Evolutionary conservation across 1,140 invertebrate species (phyloP), one percentile per base, ranked within the genome.

Genomic region (Sinonovacula constricta): DNA sequence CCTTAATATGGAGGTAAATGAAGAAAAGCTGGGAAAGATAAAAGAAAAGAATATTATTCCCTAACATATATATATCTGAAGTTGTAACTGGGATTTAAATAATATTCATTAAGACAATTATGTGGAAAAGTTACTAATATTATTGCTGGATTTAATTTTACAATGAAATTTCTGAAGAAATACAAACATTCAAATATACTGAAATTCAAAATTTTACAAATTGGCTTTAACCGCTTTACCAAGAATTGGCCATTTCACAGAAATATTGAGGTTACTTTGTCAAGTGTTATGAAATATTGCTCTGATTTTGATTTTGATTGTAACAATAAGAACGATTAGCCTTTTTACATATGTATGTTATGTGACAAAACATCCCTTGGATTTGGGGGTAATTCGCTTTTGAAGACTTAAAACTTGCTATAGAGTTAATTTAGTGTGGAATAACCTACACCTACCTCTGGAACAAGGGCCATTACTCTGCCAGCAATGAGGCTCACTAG

Each of bases 401-500:
- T 36, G 36, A n/a, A 5, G 14, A n/a, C 26, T 15, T 66, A n/a
- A 26, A 10, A 49, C 14, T 26, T 36, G 33, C 28, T 72, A 72
- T n/a, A n/a, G n/a, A n/a, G n/a, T n/a, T n/a, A n/a, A n/a, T n/a
- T n/a, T n/a, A n/a, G n/a, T n/a, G n/a, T n/a, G n/a, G n/a, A n/a
- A 45, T 45, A 10, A 18, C 36, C 12, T 15, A 18, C 12, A 33
- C 80, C 67, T 80, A 84, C 85, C 83, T 87, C 84, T 26, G 81
- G 79, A 49, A 67, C 72, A 14, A 84, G 57, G 31, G 84, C 85
- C 2, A 88, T 12, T 34, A 79, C n/a, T 70, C 86, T 85, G 15
- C 85, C 85, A 54, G 59, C 28, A 62, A 72, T 63, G 0, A 88
- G 68, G 0, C 82, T 22, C 10, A 74, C 24, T 10, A 80, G 70